Base-by-base conservation (phyloP, 2,888 invertebrate species). In the Temnothorax ravouxi region DNA sequence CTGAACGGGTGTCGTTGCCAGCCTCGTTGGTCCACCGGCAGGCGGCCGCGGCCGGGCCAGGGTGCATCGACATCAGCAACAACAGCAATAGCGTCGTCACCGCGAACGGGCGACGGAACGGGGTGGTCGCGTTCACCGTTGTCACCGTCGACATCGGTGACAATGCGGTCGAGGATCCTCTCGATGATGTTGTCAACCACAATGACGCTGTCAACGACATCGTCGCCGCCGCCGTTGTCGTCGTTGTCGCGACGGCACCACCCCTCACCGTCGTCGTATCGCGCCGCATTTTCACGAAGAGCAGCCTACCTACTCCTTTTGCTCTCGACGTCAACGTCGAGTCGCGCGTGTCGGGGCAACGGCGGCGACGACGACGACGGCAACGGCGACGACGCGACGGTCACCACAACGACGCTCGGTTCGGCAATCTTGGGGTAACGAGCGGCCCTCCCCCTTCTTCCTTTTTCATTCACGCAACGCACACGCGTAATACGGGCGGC, bases 11-110 rank as follows among this genome's bases (percentile, higher is more conserved):
- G 93, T 95, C 96, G 91, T 96, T 96, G 9, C 90, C 88, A 90
- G 96, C 96, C 94, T 96, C 95, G 93, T 96, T 94, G 93, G 96
- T 95, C 95, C 96, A 96, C 93, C 94, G 94, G 89, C 94, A 95
- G 81, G 94, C 93, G 50, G 93, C 95, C 93, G 94, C 91, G 92
- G 84, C 89, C 71, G 87, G 86, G 74, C 87, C 89, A 64, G 66
- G 69, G 13, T 83, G 61, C 41, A 41, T 77, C 41, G 81, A 74
- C 41, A 69, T 59, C 13, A 80, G 71, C 13, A 71, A 18, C 59
- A 71, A 21, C 25, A 80, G 47, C 62, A 84, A 72, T 6, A 87
- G 75, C 74, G 87, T 85, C 74, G 87, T 85, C 47, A 87, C 83
- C 34, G 83, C 86, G 38, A 88, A 21, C 18, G 74, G 61, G 9